Percentiles rank a stretch among this genome's conserved stretches.
Evolutionary conservation across 2,888 invertebrate genomes (phyloP).

Genomic region (Escarpia spicata): DNA sequence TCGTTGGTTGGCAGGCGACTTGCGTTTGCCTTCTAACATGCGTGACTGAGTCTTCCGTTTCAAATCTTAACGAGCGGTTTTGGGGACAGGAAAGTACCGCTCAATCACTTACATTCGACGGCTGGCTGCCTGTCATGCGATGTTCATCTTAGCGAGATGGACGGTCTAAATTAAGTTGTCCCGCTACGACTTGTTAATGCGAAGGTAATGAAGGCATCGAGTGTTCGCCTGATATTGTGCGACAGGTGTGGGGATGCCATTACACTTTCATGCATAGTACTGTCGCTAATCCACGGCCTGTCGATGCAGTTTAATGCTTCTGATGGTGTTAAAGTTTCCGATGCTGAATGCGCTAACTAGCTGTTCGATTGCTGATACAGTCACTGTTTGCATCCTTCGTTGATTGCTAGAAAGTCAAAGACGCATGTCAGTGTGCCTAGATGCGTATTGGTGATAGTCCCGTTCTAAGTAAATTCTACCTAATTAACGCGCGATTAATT

Average conservation of each 20-base stretch:
- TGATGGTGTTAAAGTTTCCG: background rate
- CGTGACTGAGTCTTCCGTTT: background rate
- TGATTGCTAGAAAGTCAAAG: background rate
- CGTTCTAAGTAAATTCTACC: background rate
- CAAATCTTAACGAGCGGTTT: background rate
- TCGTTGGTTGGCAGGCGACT: background rate
- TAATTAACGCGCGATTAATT: background rate
- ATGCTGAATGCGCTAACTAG: background rate
- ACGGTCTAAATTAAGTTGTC: background rate
- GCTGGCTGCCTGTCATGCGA: background rate
- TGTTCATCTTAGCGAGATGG: background rate
- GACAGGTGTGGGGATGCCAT: background rate
- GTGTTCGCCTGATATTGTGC: background rate
- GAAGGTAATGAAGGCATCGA: background rate
- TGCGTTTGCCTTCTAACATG: background rate
- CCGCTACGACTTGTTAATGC: background rate
- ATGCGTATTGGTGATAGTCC: background rate
- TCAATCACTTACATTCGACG: constrained; percentile 8
- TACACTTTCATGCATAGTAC: constrained; percentile 6
- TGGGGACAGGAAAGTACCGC: background rate
- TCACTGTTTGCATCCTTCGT: background rate
- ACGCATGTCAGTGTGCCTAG: background rate
- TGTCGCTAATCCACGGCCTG: background rate
- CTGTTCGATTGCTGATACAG: background rate
- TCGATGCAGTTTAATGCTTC: background rate